phyloP scores from a whole-genome alignment of 2,113 vertebrate species.

The Tachysurus fulvidraco region DNA sequence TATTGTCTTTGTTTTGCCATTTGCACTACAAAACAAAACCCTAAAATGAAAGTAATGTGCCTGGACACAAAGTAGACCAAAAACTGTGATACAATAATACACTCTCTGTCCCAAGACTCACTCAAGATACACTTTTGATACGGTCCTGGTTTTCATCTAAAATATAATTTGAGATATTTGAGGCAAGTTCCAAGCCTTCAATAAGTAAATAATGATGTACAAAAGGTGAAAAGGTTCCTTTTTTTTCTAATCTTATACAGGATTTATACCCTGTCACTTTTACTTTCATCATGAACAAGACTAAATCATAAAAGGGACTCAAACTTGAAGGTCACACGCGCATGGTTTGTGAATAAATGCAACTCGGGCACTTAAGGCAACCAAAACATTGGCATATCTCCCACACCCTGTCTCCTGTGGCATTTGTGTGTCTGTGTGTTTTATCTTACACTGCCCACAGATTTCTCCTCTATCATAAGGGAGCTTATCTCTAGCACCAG shows the following conservation, averaged over 20 bases:
- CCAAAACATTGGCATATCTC: background rate
- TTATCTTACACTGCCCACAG: slow-evolving; percentile 10
- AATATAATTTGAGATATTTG: background rate
- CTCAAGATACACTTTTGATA: background rate
- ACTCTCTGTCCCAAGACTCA: background rate
- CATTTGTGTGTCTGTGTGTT: background rate
- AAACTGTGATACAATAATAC: background rate
- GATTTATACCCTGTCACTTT: background rate
- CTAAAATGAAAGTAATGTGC: background rate
- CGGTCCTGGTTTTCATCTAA: background rate
- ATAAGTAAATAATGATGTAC: background rate
- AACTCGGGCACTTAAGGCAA: slow-evolving; percentile 21
- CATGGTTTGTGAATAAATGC: background rate
- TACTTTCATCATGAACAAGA: background rate
- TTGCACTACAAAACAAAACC: background rate
- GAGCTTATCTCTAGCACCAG: slow-evolving; percentile 26
- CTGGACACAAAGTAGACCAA: background rate
- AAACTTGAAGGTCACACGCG: slow-evolving; percentile 25
- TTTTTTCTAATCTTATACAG: background rate
- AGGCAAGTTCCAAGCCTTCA: background rate
- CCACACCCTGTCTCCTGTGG: slow-evolving; percentile 9
- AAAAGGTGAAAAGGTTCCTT: background rate
- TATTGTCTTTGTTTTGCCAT: background rate
- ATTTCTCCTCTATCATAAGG: slow-evolving; percentile 17
- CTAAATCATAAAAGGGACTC: slow-evolving; percentile 14